Evolutionary conservation across 2,113 vertebrate genomes (phyloP), one percentile per base, ranked within the genome.

Genomic region (Amblyopsis rosae): DNA sequence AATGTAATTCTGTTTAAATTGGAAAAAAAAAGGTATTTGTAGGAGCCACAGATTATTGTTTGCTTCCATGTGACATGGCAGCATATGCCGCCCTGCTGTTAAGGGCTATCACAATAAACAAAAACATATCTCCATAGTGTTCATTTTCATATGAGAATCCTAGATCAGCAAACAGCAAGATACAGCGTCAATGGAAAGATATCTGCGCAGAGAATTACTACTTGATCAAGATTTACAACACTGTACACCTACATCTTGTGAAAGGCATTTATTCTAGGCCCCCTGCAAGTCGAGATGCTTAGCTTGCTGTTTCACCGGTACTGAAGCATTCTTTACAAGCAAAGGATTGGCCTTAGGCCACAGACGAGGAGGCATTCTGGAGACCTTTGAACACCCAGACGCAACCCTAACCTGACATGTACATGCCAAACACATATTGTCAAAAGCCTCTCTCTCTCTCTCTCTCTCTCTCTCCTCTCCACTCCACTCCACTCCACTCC

Each of bases 341-440:
- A 69, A 72, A 69, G 75, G 80, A 69, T 41, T 60, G 54, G 41
- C 60, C 69, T 67, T 71, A 51, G 72, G 62, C 86, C 73, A 72
- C 73, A 74, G 65, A 67, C 49, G 66, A 63, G 76, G 78, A 81
- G 89, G 87, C 87, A 15, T 13, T 50, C 59, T n/a, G 4, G 46
- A 80, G 70, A 67, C 76, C 80, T 70, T 57, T 63, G 63, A 70
- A 64, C 61, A 75, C 55, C 47, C 68, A 77, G 85, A 88, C 68
- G 45, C 56, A 86, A 90, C 90, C 73, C 73, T 78, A 66, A 79
- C 76, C 76, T 78, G 85, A 88, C 86, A 79, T 73, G 73, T 79
- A 84, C 77, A 82, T 74, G 82, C 65, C 65, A 73, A 26, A 62
- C 68, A 65, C 70, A 67, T 82, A 79, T 79, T 79, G 83, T 82